These are phyloP conservation scores for Tridacna gigas DNA, from an alignment of 2,888 invertebrate genomes.

Conservation along the genomic window DNA sequence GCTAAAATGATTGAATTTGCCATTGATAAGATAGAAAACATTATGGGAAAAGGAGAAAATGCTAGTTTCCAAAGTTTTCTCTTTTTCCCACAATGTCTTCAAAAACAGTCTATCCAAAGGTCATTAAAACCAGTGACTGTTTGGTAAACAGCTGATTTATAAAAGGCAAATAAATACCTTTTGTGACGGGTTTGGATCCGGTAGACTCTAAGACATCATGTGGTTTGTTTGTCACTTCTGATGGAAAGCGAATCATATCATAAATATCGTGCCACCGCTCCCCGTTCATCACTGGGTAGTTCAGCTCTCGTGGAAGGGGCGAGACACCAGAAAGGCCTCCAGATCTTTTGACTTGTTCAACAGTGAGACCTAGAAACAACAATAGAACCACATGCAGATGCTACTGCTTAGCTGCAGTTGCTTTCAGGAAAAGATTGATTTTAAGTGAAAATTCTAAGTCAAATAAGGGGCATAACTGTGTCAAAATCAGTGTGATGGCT, in stretches of 20 bases:
- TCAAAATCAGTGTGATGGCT: no score
- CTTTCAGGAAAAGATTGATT: no score
- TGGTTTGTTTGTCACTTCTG: slow-evolving; percentile 79
- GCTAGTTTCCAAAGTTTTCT: neutral
- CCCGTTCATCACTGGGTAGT: slow-evolving; percentile 81
- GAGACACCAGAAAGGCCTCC: slow-evolving; percentile 78
- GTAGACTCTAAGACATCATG: slow-evolving; percentile 81
- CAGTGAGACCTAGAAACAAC: slow-evolving; percentile 74
- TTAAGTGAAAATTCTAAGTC: no score
- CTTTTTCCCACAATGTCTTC: neutral
- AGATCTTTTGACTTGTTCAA: slow-evolving; percentile 81
- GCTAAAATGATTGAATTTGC: no score
- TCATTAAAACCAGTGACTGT: neutral
- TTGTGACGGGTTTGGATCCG: slow-evolving; percentile 58
- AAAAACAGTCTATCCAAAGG: neutral
- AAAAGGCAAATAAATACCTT: slow-evolving; percentile 27
- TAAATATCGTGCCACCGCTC: slow-evolving; percentile 83
- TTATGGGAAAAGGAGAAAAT: no score
- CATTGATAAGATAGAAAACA: no score
- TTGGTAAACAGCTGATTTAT: neutral
- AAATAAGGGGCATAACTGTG: no score
- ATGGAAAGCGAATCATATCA: slow-evolving; percentile 84
- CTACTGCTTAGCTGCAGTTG: no score
- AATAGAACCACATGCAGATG: no score
- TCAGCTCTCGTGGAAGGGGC: slow-evolving; percentile 83